Base-by-base conservation (phyloP, 2,888 invertebrate genomes). In the Pocota personata region DNA sequence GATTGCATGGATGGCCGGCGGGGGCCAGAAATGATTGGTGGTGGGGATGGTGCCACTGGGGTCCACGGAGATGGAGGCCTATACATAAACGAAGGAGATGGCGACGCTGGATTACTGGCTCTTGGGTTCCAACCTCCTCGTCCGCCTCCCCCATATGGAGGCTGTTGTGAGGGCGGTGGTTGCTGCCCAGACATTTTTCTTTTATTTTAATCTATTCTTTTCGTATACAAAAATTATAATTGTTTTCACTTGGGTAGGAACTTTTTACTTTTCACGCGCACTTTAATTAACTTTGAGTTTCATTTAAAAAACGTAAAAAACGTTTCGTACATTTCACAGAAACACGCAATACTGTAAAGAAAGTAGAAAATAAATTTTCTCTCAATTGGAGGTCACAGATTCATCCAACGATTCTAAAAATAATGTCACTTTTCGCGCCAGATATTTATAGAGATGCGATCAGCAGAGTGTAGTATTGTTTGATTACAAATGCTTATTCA, bases 1-100 rank as follows among this genome's bases (percentile, higher is more conserved):
- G 88, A 89, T 35, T 88, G 94, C 94, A 89, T 84, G 2, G 89
- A 93, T 90, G 88, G 93, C 89, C 94, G 94, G 87, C 94, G 93
- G 21, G 94, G 94, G 57, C 95, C 95, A 60, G 95, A 94, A 89
- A 95, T 94, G 83, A 95, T 94, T 3, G 95, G 95, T n/a, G 95
- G 95, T 0, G 96, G 95, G 88, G 96, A 95, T 1, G 96, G 95
- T 7, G 95, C 92, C 27, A 89, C 89, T 55, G 89, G 89, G 1
- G 92, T 91, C 94, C 96, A 96, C 60, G 96, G 96, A 40, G 96
- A 96, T 12, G 95, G 95, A 35, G 96, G 95, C 37, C 96, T 95
- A 92, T 95, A 96, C 89, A 95, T 94, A 87, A 95, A 94, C 2
- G 94, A 93, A 62, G 95, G 95, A 90, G 94, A 93, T 27, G 92